A percentile compares a stretch with the other conserved stretches of the same genome.
Conservation (phyloP, 2,888 invertebrate genomes). For the Agrochola circellaris region DNA sequence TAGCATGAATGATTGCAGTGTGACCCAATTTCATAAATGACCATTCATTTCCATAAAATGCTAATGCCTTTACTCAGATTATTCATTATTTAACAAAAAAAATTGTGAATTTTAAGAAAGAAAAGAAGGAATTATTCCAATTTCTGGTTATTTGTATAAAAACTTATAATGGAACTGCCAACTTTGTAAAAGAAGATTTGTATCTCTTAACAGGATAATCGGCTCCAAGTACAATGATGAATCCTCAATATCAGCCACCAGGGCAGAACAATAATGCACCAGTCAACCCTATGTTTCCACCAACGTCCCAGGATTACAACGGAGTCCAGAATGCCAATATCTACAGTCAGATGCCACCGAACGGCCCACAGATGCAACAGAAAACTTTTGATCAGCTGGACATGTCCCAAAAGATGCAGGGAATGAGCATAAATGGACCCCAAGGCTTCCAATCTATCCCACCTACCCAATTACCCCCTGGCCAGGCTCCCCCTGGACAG, state of each 20-base stretch:
- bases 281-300: slow-evolving; percentile 82
- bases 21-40: not conserved
- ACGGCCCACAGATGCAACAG: slow-evolving; percentile 63
- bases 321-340: slow-evolving; percentile 85
- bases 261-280: slow-evolving; percentile 88
- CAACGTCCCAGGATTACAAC: slow-evolving; percentile 83
- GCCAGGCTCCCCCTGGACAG: slow-evolving; percentile 78
- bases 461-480: slow-evolving; percentile 81
- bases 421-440: slow-evolving; percentile 84
- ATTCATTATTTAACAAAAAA: not conserved
- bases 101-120: not conserved
- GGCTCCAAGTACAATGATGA: slow-evolving; percentile 85
- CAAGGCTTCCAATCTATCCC: slow-evolving; percentile 80
- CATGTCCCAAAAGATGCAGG: slow-evolving; percentile 88
- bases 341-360: slow-evolving; percentile 79
- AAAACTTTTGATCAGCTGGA: slow-evolving; percentile 76
- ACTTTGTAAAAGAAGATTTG: not conserved
- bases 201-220: slow-evolving; percentile 68
- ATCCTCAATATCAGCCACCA: slow-evolving; percentile 87
- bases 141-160: not conserved
- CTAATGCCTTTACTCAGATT: not conserved
- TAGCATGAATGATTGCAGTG: not conserved
- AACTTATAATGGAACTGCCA: not conserved
- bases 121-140: not conserved
- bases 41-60: not conserved